Evolutionary conservation across 2,888 invertebrate species (phyloP).

Genomic region (Drosophila pegasa): DNA sequence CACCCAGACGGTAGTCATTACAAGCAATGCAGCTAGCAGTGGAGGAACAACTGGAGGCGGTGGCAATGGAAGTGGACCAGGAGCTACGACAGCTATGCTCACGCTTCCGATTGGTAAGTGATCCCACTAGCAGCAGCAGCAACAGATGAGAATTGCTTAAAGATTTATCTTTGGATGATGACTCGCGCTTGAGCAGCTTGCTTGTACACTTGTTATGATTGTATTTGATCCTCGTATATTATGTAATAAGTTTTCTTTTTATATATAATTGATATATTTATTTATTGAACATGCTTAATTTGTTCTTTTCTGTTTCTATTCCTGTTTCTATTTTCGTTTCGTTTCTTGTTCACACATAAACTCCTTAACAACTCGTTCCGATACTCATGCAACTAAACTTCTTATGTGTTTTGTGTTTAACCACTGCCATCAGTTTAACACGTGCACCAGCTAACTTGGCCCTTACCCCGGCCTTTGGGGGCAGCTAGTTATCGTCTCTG

Average conservation of each 20-base stretch:
- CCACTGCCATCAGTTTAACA: slow-evolving; percentile 55
- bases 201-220: slow-evolving; percentile 15
- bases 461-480: slow-evolving; percentile 13
- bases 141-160: slow-evolving; percentile 3
- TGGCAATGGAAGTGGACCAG: slow-evolving; percentile 47
- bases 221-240: slow-evolving; percentile 20
- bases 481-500: slow-evolving; percentile 42
- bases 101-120: slow-evolving; percentile 88
- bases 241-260: slow-evolving; percentile 16
- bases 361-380: slow-evolving; percentile 69
- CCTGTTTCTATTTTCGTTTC: slow-evolving; percentile 66
- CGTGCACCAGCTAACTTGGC: slow-evolving; percentile 31
- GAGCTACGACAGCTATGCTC: slow-evolving; percentile 85
- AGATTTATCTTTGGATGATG: not conserved
- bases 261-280: slow-evolving; percentile 46
- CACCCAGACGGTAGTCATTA: slow-evolving; percentile 85
- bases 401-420: slow-evolving; percentile 63
- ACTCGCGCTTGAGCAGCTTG: not conserved
- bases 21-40: slow-evolving; percentile 66
- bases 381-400: slow-evolving; percentile 64
- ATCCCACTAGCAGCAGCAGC: slow-evolving; percentile 4
- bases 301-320: slow-evolving; percentile 72
- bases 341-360: slow-evolving; percentile 63
- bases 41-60: slow-evolving; percentile 39
- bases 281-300: slow-evolving; percentile 75